Conservation (phyloP, 2,888 invertebrate species). For the Neocrepidodera transversa region DNA sequence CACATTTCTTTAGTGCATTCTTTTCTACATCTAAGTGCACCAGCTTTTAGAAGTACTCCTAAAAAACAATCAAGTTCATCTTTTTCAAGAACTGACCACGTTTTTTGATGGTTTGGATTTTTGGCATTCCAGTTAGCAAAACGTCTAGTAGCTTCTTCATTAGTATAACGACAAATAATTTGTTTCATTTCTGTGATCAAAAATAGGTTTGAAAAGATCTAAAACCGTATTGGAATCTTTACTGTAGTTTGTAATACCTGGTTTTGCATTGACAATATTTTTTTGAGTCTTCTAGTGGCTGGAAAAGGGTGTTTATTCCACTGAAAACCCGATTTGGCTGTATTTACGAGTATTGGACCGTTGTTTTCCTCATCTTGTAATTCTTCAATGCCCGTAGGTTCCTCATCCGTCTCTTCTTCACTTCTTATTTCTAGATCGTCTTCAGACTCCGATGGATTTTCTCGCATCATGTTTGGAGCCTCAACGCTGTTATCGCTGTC, state of each 20-base stretch:
- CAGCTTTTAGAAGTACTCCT: not conserved
- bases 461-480: no score
- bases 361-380: no score
- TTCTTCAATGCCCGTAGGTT: no score
- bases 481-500: no score
- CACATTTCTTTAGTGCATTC: slow-evolving; percentile 12
- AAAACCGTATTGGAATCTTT: slow-evolving; percentile 3
- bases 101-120: slow-evolving; percentile 10
- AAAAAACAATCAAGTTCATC: slow-evolving; percentile 20
- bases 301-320: no score
- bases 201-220: slow-evolving; percentile 21
- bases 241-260: slow-evolving; percentile 14
- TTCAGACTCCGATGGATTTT: no score
- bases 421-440: no score
- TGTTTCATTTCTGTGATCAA: slow-evolving; percentile 24
- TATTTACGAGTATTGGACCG: no score
- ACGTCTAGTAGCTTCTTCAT: slow-evolving; percentile 22
- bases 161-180: slow-evolving; percentile 15
- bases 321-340: no score
- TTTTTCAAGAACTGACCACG: not conserved
- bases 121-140: slow-evolving; percentile 18
- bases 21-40: no score
- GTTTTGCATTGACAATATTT: not conserved
- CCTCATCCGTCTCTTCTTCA: no score
- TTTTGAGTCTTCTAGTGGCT: not conserved